Evolutionary conservation across 2,113 vertebrate genomes (phyloP).

Genomic region (Colinus virginianus): DNA sequence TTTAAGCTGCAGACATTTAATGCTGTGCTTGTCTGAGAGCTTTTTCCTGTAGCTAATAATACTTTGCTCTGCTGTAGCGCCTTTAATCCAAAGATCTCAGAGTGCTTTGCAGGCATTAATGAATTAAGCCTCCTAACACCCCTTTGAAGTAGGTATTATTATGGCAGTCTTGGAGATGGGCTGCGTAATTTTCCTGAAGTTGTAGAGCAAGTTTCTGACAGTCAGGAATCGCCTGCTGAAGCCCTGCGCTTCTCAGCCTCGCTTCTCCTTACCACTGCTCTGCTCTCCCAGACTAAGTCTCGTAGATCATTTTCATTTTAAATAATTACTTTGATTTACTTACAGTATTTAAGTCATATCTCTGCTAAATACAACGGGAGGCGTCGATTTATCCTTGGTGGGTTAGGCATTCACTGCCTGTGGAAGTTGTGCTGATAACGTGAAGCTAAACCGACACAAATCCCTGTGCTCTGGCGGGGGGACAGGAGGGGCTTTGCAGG

Average conservation of each 20-base stretch:
- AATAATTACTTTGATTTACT: conserved; percentile 75
- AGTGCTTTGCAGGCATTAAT: conserved; percentile 71
- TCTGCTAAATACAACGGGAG: conserved; percentile 58
- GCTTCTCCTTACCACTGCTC: not conserved
- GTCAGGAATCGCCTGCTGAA: conserved; percentile 9
- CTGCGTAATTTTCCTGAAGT: conserved; percentile 65
- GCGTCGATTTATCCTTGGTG: conserved; percentile 58
- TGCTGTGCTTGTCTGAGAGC: conserved; percentile 50
- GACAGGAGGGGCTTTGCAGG: conserved; percentile 12
- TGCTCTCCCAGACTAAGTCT: conserved; percentile 22
- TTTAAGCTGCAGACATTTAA: conserved; percentile 26
- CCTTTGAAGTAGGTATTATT: conserved; percentile 73
- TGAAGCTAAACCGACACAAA: conserved; percentile 62
- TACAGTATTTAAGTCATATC: conserved; percentile 60
- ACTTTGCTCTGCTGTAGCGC: conserved; percentile 49
- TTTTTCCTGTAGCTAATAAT: conserved; percentile 65
- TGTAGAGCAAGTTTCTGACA: conserved; percentile 58
- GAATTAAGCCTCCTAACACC: conserved; percentile 68
- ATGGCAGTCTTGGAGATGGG: conserved; percentile 57
- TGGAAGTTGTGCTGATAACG: not conserved
- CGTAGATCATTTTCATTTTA: conserved; percentile 69
- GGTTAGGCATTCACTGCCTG: conserved; percentile 36
- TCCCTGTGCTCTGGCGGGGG: not conserved
- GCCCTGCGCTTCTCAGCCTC: accelerated
- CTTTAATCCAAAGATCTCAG: conserved; percentile 70